Conservation (phyloP, 2,888 invertebrate species). For the Brachycybe producta region DNA sequence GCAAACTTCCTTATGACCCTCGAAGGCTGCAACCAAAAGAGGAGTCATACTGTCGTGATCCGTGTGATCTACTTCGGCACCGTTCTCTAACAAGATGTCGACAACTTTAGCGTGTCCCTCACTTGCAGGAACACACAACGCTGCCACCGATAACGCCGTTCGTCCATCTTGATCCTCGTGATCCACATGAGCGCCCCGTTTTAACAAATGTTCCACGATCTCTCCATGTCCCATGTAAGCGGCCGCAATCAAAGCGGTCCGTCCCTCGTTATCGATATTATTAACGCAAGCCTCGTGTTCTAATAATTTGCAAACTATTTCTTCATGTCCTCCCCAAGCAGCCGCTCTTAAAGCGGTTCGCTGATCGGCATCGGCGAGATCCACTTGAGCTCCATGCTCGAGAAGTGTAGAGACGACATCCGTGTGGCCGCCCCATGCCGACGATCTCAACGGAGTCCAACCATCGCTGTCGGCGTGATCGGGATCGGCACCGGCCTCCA, state of each 20-base stretch:
- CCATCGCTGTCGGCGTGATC: slow-evolving; percentile 71
- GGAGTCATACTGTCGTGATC: slow-evolving; percentile 82
- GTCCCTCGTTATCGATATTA: slow-evolving; percentile 37
- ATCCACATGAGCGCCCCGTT: slow-evolving; percentile 67
- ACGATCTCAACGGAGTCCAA: slow-evolving; percentile 80
- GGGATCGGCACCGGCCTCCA: slow-evolving; percentile 51
- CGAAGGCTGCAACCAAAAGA: slow-evolving; percentile 74
- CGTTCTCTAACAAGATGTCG: slow-evolving; percentile 60
- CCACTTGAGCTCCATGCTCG: slow-evolving; percentile 62
- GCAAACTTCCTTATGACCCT: slow-evolving; percentile 82
- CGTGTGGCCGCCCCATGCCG: slow-evolving; percentile 91
- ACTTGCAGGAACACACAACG: slow-evolving; percentile 66
- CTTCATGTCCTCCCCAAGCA: slow-evolving; percentile 47
- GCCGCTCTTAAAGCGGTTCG: slow-evolving; percentile 80
- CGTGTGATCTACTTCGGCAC: slow-evolving; percentile 65
- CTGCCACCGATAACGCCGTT: slow-evolving; percentile 76
- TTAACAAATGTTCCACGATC: slow-evolving; percentile 68
- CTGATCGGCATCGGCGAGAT: slow-evolving; percentile 74
- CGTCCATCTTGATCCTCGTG: slow-evolving; percentile 77
- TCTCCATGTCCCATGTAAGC: slow-evolving; percentile 95
- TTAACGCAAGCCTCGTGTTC: slow-evolving; percentile 36
- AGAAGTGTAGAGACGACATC: slow-evolving; percentile 23
- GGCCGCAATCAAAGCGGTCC: slow-evolving; percentile 40
- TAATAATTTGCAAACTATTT: slow-evolving; percentile 34
- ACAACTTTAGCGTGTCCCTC: slow-evolving; percentile 38